Base-by-base conservation (phyloP, 2,888 invertebrate genomes). In the Dorcus parallelipipedus region DNA sequence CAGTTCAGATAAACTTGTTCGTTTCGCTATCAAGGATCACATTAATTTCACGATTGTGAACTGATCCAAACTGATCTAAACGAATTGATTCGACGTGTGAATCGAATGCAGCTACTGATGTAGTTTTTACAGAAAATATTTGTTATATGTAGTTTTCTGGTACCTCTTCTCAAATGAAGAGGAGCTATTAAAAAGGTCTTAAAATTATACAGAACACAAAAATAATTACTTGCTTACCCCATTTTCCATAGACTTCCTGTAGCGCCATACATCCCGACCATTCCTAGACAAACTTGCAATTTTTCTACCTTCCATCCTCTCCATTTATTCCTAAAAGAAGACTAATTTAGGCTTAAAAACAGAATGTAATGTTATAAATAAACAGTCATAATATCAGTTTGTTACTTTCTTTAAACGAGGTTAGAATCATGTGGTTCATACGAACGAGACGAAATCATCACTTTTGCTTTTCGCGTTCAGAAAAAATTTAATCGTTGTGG, bases 401-500 rank as follows among this genome's bases (percentile, higher is more conserved):
- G 39, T 56, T 50, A 56, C 52, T 56, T 40, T 10, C 23, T 20
- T 45, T 23, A 17, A 23, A 14, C 9, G 5, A 23, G 9, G 14
- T 26, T 59, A 33, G 47, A 64, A 66, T 66, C 64, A 66, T 47
- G 23, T 10, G 52, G 38, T 40, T 67, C 67, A 67, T 67, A 67
- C 67, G 67, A 67, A 67, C 67, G 67, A 67, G 67, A 67, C 67
- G 56, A 39, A 60, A 64, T 66, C 62, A 56, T 50, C 33, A 26
- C 42, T 17, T 20, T 8, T 10, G 20, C 2, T 20, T 20, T 20
- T 20, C 20, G 6, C 9, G 20, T 17, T n/a, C 3, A 41, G 23
- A 9, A 23, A 52, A 52, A 33, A 52, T 43, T 20, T 23, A 23
- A 9, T 10, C 14, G 9, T 20, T 2, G 6, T 3, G 3, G 17